Percentiles rank a stretch among this genome's conserved stretches.
phyloP scores from a whole-genome alignment of 2,113 vertebrate species.

The Procavia capensis region DNA sequence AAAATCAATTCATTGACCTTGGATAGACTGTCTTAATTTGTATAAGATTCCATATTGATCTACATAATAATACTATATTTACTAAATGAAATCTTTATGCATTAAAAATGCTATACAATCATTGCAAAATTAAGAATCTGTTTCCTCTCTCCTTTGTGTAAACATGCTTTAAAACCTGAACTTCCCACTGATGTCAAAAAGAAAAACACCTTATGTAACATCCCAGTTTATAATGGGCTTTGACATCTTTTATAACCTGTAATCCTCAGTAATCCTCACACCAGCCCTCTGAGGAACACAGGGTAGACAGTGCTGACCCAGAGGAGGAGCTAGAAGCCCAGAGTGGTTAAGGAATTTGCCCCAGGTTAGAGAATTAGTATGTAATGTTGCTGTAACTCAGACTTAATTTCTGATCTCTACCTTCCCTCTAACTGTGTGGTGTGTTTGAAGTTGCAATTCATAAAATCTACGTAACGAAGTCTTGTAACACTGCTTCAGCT shows the following conservation, averaged over 20 bases:
- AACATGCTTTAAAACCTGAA: constrained; percentile 19
- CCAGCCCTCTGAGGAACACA: neutral
- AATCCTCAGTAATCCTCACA: neutral
- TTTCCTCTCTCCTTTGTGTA: neutral
- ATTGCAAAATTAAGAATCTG: neutral
- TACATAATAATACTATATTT: neutral
- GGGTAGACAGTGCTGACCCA: neutral
- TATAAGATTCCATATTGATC: neutral
- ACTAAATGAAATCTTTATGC: neutral
- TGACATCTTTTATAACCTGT: constrained; percentile 26
- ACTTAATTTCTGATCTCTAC: constrained; percentile 12
- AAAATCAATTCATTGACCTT: neutral
- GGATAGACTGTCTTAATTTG: neutral
- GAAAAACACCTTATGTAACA: constrained; percentile 22
- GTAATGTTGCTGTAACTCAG: neutral
- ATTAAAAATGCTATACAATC: neutral
- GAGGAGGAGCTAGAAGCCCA: neutral
- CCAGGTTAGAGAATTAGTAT: neutral
- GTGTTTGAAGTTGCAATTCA: constrained; percentile 23
- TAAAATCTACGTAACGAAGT: neutral
- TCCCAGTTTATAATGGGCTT: constrained; percentile 2
- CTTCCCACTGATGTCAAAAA: constrained; percentile 45
- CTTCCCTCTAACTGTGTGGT: neutral
- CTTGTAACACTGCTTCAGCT: neutral
- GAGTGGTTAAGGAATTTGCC: neutral